Evolutionary conservation across 2,113 vertebrate genomes (phyloP).

Genomic region (Chlamydotis undulata): DNA sequence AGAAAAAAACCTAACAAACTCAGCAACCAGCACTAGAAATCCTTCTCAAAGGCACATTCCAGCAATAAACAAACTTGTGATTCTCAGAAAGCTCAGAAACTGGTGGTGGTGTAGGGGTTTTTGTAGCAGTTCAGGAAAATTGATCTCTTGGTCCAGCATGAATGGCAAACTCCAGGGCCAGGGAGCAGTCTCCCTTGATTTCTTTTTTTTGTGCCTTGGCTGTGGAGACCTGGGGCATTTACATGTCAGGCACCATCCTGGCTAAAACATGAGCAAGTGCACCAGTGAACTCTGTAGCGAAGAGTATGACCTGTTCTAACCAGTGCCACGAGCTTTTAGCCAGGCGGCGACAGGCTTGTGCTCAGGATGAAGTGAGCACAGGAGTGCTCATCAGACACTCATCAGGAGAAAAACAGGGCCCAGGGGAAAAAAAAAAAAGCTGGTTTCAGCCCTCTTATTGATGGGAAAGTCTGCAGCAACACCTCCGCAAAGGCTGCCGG

Average conservation of each 20-base stretch:
- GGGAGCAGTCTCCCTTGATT: background rate
- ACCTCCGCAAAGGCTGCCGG: fast-evolving
- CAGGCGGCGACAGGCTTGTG: fast-evolving
- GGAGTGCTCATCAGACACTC: background rate
- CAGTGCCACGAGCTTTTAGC: background rate
- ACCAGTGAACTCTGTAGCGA: fast-evolving
- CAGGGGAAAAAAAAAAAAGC: fast-evolving
- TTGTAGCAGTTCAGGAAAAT: background rate
- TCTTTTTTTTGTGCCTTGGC: background rate
- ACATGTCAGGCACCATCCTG: background rate
- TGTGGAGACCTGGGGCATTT: background rate
- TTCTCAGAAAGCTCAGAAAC: background rate
- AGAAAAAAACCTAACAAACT: background rate
- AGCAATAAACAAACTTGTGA: background rate
- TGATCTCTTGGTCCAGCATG: fast-evolving
- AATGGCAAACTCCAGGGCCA: fast-evolving
- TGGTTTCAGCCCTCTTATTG: background rate
- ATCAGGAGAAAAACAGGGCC: background rate
- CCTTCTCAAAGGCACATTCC: background rate
- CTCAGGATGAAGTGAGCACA: fast-evolving
- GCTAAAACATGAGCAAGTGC: background rate
- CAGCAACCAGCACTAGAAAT: background rate
- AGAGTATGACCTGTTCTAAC: background rate
- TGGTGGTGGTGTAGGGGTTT: background rate
- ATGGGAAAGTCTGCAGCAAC: background rate